Base-by-base conservation (phyloP, 2,113 vertebrate species). In the Eudyptes chrysolophus region DNA sequence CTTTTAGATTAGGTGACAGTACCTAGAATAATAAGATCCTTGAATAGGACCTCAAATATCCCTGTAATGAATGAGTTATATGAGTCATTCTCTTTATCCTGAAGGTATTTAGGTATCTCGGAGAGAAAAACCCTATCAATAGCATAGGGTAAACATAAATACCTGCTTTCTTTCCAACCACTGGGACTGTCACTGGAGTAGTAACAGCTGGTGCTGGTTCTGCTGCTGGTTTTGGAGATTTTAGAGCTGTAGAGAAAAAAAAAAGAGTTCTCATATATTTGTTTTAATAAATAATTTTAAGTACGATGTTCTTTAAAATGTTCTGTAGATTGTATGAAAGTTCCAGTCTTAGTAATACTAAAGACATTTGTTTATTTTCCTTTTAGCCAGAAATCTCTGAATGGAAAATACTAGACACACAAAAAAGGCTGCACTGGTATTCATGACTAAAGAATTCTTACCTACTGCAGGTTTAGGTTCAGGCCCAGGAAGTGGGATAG, bases 81-180 rank as follows among this genome's bases (percentile, higher is more conserved):
- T 32, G 27, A 75, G 30, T 83, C 16, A 32, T 38, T 65, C 4
- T 72, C 49, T 78, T 49, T 69, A 38, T 54, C 30, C 38, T 69
- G 26, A 69, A 89, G 5, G 3, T 44, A 46, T 82, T 78, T 65
- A 69, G 21, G 7, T 34, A 72, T 58, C 19, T 89, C 34, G 54
- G 36, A 78, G 46, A 87, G 49, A 55, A 95, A 86, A 64, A 5
- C 3, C 18, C 25, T 58, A 5, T n/a, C 66, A 89, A 79, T 60
- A 88, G 38, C n/a, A 83, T 9, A 57, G 72, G 98, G 98, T 40
- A 29, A 91, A 75, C 14, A 92, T 89, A 95, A 96, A 92, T 99
- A 99, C 99, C 99, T 99, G 99, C 98, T 97, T 98, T 98, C 98
- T 98, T 99, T 89, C 99, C 99, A 92, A 99, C 98, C 90, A 99